These are phyloP conservation scores for Chaenogobius annularis DNA, from an alignment of 2,113 vertebrate species.

Conservation along the genomic window DNA sequence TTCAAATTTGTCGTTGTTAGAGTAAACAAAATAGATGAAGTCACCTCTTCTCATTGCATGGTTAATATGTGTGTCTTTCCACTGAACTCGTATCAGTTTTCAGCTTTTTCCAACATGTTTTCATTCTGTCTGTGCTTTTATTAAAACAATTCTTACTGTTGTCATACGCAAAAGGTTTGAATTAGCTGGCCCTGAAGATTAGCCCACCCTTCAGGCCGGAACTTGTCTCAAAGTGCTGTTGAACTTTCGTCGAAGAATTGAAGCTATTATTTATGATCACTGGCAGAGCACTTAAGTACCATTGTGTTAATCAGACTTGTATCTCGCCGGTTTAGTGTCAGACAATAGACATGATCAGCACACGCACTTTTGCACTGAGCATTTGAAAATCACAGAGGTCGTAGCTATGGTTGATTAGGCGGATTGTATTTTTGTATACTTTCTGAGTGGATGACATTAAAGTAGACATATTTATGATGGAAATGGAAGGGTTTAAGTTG, in stretches of 20 bases:
- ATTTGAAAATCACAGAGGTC: background rate
- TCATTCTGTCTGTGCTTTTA: background rate
- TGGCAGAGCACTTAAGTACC: background rate
- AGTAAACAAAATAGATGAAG: too few species aligned
- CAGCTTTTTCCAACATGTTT: background rate
- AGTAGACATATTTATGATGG: background rate
- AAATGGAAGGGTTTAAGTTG: background rate
- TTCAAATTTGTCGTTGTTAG: too few species aligned
- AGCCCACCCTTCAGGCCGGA: background rate
- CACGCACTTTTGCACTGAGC: background rate
- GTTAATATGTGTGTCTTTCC: background rate
- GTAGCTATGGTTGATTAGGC: background rate
- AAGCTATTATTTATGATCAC: background rate
- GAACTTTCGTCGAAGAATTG: background rate
- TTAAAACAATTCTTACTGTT: background rate
- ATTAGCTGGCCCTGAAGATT: background rate
- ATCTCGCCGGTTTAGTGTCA: background rate
- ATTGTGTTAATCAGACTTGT: conserved; percentile 1
- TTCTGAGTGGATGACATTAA: background rate
- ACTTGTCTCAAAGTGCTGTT: conserved; percentile 1
- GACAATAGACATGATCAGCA: conserved; percentile 6
- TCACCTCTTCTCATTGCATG: too few species aligned
- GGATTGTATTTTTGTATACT: conserved; percentile 1
- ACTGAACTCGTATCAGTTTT: background rate
- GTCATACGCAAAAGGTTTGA: background rate